These are phyloP conservation scores for Papilio helenus DNA, from an alignment of 1,140 invertebrate species.

Conservation along the genomic window DNA sequence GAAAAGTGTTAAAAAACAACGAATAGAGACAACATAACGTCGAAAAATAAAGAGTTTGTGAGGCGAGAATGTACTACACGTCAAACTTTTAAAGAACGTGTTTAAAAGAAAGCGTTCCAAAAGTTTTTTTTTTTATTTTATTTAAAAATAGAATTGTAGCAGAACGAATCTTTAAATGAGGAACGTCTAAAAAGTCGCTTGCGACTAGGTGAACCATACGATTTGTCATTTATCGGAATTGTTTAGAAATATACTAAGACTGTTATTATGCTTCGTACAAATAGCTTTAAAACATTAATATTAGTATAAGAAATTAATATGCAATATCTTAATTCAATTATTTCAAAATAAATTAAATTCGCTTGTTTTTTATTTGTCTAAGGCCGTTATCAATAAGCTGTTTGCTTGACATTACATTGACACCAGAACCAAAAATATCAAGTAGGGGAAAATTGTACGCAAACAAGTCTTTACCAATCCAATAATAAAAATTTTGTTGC, in stretches of 20 bases:
- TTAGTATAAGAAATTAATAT: no score
- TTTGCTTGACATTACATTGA: not conserved
- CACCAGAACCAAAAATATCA: no score
- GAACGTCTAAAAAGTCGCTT: slow-evolving; percentile 58
- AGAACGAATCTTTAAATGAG: slow-evolving; percentile 61
- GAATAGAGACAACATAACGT: slow-evolving; percentile 9
- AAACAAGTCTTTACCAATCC: no score
- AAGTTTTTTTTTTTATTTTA: slow-evolving; percentile 43
- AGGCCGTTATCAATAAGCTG: not conserved
- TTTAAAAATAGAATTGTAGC: slow-evolving; percentile 54
- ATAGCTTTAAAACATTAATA: not conserved
- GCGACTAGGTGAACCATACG: slow-evolving; percentile 18
- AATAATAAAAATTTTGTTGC: not conserved
- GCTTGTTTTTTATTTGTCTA: not conserved
- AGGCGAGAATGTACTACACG: slow-evolving; percentile 38
- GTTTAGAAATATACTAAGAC: not conserved
- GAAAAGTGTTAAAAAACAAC: slow-evolving; percentile 11
- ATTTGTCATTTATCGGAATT: not conserved
- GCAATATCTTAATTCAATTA: not conserved
- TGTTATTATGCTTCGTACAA: not conserved
- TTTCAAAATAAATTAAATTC: not conserved
- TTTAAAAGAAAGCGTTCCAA: slow-evolving; percentile 47
- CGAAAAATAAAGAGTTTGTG: slow-evolving; percentile 26
- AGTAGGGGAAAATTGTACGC: no score
- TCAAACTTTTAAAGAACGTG: slow-evolving; percentile 45